These are phyloP conservation scores for Phrynosoma blainvillii DNA, from an alignment of 2,113 vertebrate species.

Conservation along the genomic window DNA sequence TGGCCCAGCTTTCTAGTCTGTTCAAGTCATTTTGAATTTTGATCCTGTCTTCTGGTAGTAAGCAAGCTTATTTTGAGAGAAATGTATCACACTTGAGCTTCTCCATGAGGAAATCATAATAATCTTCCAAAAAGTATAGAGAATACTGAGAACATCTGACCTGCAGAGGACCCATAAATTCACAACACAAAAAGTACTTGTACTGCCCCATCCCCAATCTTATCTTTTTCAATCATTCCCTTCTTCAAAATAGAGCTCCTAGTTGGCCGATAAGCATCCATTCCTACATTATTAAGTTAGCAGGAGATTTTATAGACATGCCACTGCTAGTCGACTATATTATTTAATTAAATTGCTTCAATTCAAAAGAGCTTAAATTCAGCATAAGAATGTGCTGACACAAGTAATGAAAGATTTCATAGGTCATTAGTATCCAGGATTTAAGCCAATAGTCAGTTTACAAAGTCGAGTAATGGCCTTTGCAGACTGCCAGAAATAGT, in stretches of 20 bases:
- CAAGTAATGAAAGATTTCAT: background rate
- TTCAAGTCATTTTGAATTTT: too few species aligned
- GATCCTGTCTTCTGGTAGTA: background rate
- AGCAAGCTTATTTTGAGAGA: background rate
- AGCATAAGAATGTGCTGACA: background rate
- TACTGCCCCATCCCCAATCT: too few species aligned
- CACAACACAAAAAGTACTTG: background rate
- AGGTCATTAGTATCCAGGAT: conserved; percentile 21
- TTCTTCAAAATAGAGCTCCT: conserved; percentile 36
- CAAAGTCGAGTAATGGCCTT: background rate
- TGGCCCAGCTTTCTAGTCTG: too few species aligned
- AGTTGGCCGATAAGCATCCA: conserved; percentile 42
- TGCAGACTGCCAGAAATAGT: too few species aligned
- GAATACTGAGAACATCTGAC: background rate
- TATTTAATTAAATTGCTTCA: background rate
- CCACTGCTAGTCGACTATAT: background rate
- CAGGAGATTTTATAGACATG: background rate
- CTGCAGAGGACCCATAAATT: background rate
- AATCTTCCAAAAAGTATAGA: background rate
- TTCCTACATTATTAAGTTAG: conserved; percentile 25
- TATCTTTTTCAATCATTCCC: conserved; percentile 23
- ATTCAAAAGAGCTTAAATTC: conserved; percentile 1
- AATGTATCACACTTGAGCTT: background rate
- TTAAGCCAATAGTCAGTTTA: background rate
- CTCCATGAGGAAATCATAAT: background rate